phyloP scores from a whole-genome alignment of 2,797 vertebrate genomes.

The Gymnopithys bicolor region DNA sequence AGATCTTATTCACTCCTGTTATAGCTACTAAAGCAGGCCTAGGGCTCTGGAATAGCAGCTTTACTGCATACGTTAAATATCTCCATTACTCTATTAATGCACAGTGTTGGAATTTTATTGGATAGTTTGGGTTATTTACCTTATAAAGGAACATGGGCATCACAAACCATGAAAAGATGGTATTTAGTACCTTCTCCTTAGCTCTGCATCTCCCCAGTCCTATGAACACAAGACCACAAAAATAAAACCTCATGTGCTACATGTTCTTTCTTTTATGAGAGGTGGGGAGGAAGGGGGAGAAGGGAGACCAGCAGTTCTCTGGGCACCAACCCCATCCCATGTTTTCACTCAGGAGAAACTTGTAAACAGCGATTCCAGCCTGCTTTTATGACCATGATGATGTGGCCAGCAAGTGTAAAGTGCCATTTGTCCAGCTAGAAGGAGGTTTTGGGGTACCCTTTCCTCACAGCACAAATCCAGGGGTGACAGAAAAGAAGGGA shows the following conservation, averaged over 20 bases:
- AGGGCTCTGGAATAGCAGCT: slow-evolving; percentile 64
- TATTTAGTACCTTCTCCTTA: slow-evolving; percentile 37
- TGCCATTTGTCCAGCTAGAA: accelerated
- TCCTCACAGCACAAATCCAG: background rate
- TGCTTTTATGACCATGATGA: background rate
- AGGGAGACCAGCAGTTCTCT: background rate
- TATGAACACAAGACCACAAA: background rate
- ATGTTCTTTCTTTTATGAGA: background rate
- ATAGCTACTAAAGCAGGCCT: slow-evolving; percentile 61
- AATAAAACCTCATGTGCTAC: background rate
- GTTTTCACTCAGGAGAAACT: background rate
- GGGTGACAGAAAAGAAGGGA: background rate
- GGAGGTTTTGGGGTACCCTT: background rate
- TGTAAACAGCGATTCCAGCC: background rate
- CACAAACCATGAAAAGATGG: slow-evolving; percentile 47
- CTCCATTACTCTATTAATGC: slow-evolving; percentile 60
- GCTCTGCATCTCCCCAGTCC: background rate
- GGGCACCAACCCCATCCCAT: background rate
- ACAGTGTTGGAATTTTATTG: slow-evolving; percentile 18
- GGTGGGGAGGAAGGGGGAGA: background rate
- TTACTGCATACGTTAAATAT: slow-evolving; percentile 37
- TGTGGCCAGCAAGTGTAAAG: accelerated
- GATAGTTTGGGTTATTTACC: slow-evolving; percentile 69
- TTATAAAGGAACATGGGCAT: slow-evolving; percentile 63
- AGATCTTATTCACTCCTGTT: slow-evolving; percentile 57